A percentile compares a stretch with the other conserved stretches of the same genome.
phyloP scores from a whole-genome alignment of 2,797 vertebrate genomes.

The Acipenser oxyrinchus region DNA sequence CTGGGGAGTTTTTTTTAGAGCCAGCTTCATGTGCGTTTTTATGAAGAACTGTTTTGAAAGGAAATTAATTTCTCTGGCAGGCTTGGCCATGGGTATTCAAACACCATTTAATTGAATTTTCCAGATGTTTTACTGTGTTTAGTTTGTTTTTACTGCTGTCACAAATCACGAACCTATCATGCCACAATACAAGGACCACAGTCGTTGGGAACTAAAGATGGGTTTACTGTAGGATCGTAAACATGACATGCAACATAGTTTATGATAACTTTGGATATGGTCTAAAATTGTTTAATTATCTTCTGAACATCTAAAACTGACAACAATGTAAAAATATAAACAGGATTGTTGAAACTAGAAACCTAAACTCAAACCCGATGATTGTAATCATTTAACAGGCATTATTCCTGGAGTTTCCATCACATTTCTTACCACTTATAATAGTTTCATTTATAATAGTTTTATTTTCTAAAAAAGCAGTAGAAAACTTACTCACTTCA shows the following conservation, averaged over 20 bases:
- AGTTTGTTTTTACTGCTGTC: conserved; percentile 1
- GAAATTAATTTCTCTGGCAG: background rate
- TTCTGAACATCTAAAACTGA: background rate
- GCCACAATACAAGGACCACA: background rate
- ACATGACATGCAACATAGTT: conserved; percentile 2
- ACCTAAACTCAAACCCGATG: background rate
- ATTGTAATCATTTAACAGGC: background rate
- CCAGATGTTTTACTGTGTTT: background rate
- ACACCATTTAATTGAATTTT: background rate
- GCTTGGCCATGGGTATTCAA: background rate
- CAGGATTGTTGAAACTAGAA: background rate
- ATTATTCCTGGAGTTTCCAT: conserved; percentile 1
- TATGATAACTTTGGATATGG: background rate
- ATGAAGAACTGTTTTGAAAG: background rate
- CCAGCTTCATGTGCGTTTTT: background rate
- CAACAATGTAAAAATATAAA: background rate
- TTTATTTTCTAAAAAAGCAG: too few relatives aligned
- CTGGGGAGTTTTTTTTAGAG: too few relatives aligned
- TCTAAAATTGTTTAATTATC: background rate
- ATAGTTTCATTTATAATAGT: too few relatives aligned
- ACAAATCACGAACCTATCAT: background rate
- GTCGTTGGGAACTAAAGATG: background rate
- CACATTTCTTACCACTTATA: background rate
- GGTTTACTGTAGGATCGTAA: background rate
- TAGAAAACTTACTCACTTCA: too few relatives aligned